phyloP scores from a whole-genome alignment of 2,888 invertebrate genomes.

The Zeuzera pyrina region DNA sequence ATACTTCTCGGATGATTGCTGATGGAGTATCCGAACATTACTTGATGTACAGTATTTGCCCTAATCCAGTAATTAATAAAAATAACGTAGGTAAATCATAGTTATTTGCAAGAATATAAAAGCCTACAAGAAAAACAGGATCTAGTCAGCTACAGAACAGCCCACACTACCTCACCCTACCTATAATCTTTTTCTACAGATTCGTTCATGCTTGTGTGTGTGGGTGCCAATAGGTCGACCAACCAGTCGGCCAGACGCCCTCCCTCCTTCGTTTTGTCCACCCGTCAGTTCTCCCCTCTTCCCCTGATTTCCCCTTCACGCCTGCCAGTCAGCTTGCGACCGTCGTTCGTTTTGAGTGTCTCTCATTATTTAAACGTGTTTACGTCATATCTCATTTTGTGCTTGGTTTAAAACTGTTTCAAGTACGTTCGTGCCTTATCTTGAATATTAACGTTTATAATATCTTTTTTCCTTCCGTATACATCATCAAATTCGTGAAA shows the following conservation, averaged over 20 bases:
- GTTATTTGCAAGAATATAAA: no score
- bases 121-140: background rate
- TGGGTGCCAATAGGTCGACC: conserved; percentile 67
- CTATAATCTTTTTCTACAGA: conserved; percentile 52
- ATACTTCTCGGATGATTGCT: conserved; percentile 33
- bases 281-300: conserved; percentile 39
- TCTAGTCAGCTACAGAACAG: conserved; percentile 2
- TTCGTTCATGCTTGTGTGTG: conserved; percentile 34
- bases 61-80: no score
- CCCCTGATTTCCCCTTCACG: conserved; percentile 38
- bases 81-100: no score
- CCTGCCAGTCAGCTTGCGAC: conserved; percentile 54
- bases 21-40: conserved; percentile 17
- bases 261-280: conserved; percentile 61
- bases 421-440: conserved; percentile 39
- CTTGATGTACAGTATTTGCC: conserved; percentile 13
- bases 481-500: conserved; percentile 28
- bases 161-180: conserved; percentile 21
- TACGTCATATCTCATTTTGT: conserved; percentile 64
- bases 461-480: conserved; percentile 19
- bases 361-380: conserved; percentile 31
- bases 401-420: conserved; percentile 41
- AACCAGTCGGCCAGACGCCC: conserved; percentile 67
- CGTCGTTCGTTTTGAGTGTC: conserved; percentile 28
- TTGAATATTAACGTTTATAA: conserved; percentile 17